A percentile compares a stretch with the other conserved stretches of the same genome.
phyloP scores from a whole-genome alignment of 2,113 vertebrate genomes.

The Capra hircus region DNA sequence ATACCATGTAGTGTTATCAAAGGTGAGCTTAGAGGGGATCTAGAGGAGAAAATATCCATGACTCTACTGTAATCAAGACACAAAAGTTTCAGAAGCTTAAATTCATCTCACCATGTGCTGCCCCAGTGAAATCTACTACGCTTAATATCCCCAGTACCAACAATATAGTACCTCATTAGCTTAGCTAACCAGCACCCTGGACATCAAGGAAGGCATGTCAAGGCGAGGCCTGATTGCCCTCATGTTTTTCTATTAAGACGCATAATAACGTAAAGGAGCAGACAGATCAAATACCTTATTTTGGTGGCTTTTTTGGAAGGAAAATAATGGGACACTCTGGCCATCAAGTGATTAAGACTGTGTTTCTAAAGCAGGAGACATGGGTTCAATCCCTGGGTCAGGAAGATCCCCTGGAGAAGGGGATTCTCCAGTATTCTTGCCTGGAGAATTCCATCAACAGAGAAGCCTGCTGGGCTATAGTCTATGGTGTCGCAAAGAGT shows the following conservation, averaged over 20 bases:
- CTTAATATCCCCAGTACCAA: background rate
- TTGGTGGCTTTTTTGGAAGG: slow-evolving; percentile 13
- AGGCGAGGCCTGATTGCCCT: background rate
- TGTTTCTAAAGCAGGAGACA: background rate
- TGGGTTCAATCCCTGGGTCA: background rate
- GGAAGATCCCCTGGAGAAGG: background rate
- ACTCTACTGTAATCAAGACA: background rate
- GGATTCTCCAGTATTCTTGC: background rate
- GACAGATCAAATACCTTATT: background rate
- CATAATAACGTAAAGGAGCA: background rate
- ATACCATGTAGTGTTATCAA: no score
- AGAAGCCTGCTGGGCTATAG: background rate
- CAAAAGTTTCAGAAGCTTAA: background rate
- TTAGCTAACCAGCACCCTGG: background rate
- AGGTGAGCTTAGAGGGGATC: background rate
- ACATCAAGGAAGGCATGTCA: background rate
- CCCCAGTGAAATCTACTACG: fast-evolving
- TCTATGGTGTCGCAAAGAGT: background rate
- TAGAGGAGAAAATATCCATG: background rate
- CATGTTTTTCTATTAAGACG: background rate
- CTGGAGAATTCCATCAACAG: background rate
- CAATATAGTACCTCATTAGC: background rate
- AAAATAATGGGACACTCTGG: slow-evolving; percentile 22
- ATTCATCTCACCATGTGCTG: background rate
- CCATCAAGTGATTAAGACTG: background rate